A percentile compares a stretch with the other conserved stretches of the same genome.
Evolutionary conservation across 2,888 invertebrate species (phyloP).

Genomic region (Labia minor): DNA sequence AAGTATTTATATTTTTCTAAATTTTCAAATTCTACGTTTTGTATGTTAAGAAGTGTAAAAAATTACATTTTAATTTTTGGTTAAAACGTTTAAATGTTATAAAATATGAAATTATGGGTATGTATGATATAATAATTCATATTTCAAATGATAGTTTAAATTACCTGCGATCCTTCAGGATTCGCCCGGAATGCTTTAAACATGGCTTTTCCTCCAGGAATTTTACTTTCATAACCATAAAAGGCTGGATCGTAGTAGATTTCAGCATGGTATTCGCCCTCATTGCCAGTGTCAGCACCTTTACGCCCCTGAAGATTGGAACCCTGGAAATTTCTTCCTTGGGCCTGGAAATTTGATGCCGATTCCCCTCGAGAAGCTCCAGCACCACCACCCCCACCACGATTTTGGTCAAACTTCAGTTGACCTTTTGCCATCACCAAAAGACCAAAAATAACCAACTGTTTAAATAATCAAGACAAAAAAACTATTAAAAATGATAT

Average conservation of each 20-base stretch:
- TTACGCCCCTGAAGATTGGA: neutral
- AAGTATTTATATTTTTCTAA: too few relatives aligned
- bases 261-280: slow-evolving; percentile 17
- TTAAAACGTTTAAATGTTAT: too few relatives aligned
- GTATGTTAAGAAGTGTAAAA: too few relatives aligned
- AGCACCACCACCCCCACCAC: neutral
- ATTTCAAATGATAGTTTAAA: too few relatives aligned
- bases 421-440: neutral
- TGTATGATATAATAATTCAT: too few relatives aligned
- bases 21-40: too few relatives aligned
- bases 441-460: neutral
- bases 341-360: neutral
- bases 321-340: neutral
- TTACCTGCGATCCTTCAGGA: neutral
- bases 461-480: too few relatives aligned
- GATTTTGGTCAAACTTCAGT: neutral
- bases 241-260: slow-evolving; percentile 23
- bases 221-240: slow-evolving; percentile 22
- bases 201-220: slow-evolving; percentile 23
- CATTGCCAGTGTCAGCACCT: slow-evolving; percentile 15
- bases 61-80: too few relatives aligned
- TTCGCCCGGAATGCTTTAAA: slow-evolving; percentile 21
- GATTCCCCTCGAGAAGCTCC: neutral
- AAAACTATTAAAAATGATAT: too few relatives aligned
- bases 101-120: too few relatives aligned